Evolutionary conservation across 2,797 vertebrate species (phyloP).

Genomic region (Myotis vivesi): DNA sequence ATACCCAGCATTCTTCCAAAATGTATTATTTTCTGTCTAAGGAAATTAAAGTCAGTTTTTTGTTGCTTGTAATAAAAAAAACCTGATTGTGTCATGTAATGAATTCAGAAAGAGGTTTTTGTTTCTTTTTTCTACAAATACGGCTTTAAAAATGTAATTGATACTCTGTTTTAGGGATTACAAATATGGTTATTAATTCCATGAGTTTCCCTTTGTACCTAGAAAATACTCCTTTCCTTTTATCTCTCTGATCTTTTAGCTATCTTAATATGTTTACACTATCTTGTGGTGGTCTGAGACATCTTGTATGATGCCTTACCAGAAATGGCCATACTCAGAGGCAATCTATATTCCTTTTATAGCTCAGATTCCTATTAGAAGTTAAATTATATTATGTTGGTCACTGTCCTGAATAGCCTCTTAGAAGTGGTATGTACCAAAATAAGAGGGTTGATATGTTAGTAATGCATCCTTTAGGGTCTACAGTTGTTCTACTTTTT

Average conservation of each 20-base stretch:
- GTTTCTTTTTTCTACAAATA: neutral
- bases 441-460: neutral
- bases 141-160: neutral
- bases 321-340: neutral
- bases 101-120: neutral
- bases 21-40: neutral
- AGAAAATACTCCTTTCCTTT: neutral
- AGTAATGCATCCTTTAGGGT: slow-evolving; percentile 7
- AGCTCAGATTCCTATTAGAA: neutral
- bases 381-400: slow-evolving; percentile 6
- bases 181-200: neutral
- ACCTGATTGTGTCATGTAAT: neutral
- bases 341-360: neutral
- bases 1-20: neutral
- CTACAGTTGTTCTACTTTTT: neutral
- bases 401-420: neutral
- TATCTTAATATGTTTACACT: neutral
- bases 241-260: neutral
- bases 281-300: neutral
- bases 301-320: neutral
- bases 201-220: neutral
- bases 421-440: neutral
- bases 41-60: neutral
- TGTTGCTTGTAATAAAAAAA: neutral
- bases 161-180: neutral